These are phyloP conservation scores for Shinisaurus crocodilurus DNA, from an alignment of 2,113 vertebrate species.

Conservation along the genomic window DNA sequence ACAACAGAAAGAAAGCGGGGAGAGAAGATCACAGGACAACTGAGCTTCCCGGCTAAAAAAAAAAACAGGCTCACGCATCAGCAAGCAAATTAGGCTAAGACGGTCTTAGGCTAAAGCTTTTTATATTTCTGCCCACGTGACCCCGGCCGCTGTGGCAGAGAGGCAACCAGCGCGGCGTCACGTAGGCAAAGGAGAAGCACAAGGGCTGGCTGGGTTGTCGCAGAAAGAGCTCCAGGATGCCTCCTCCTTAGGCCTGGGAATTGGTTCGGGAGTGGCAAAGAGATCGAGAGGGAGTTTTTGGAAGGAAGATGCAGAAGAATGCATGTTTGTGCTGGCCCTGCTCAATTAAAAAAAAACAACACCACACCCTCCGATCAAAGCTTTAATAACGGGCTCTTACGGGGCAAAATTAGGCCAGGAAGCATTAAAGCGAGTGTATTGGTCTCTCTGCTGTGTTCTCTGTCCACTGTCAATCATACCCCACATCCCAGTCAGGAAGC, in stretches of 20 bases:
- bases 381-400: not conserved
- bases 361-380: not conserved
- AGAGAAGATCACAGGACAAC: not conserved
- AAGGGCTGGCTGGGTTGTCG: not conserved
- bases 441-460: too few species aligned
- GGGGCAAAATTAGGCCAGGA: not conserved
- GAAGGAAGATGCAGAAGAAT: not conserved
- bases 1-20: not conserved
- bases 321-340: too few species aligned
- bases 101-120: slow-evolving; percentile 63
- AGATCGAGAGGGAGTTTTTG: not conserved
- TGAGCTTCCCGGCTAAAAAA: not conserved
- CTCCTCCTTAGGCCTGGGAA: not conserved
- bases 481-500: not conserved
- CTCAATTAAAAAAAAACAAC: not conserved
- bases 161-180: slow-evolving; percentile 20
- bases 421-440: not conserved
- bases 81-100: slow-evolving; percentile 65
- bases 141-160: fast-evolving
- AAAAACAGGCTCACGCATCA: not conserved
- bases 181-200: slow-evolving; percentile 21
- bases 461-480: not conserved
- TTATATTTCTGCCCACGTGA: not conserved
- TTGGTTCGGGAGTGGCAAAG: not conserved
- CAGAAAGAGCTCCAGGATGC: not conserved